Conservation (phyloP, 2,113 vertebrate genomes). For the Rissa tridactyla region DNA sequence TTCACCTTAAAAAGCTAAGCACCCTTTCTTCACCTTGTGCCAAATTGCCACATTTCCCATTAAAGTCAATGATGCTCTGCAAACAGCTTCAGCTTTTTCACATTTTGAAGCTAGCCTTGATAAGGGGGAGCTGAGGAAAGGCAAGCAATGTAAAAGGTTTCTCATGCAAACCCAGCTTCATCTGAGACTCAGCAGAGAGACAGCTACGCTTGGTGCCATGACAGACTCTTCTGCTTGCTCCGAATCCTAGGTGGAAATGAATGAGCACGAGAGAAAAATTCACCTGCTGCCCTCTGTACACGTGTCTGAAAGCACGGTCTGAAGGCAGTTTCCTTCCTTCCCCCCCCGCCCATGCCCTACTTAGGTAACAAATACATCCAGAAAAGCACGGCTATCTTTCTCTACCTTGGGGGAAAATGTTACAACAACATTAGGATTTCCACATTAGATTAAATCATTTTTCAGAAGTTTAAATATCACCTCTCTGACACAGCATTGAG, state of each 20-base stretch:
- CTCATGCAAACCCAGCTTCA: not conserved
- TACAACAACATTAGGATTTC: not conserved
- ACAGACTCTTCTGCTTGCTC: not conserved
- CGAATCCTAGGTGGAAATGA: not conserved
- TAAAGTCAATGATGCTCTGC: not conserved
- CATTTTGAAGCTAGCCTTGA: not conserved
- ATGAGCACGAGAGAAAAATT: not conserved
- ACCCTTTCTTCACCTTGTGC: not conserved
- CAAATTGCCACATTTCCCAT: not conserved
- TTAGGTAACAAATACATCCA: not conserved
- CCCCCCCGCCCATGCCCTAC: not conserved
- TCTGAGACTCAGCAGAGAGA: not conserved
- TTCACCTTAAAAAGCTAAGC: not conserved
- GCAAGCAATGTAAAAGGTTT: not conserved
- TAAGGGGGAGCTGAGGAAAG: not conserved
- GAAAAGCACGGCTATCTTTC: not conserved
- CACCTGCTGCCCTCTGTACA: not conserved
- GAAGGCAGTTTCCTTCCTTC: not conserved
- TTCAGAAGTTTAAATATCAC: not conserved
- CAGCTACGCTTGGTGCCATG: not conserved
- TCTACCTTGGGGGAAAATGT: not conserved
- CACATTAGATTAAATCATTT: not conserved
- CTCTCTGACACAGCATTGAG: not conserved
- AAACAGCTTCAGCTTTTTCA: not conserved
- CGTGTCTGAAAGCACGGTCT: not conserved